Percentiles rank a stretch among this genome's conserved stretches.
phyloP scores from a whole-genome alignment of 2,797 vertebrate species.

The Muscicapa comitata region DNA sequence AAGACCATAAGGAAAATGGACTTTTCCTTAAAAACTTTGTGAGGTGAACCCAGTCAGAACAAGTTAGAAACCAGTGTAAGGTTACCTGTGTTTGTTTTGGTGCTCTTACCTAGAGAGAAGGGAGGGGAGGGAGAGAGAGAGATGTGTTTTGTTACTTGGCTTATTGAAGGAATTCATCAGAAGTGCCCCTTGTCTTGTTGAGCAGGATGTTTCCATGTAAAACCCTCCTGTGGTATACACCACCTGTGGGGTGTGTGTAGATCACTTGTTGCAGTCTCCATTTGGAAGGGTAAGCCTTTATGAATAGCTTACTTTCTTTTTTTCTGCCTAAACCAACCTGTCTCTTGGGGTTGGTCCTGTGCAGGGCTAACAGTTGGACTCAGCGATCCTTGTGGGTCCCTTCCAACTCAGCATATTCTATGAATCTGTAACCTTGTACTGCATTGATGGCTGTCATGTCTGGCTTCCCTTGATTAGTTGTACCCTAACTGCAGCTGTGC shows the following conservation, averaged over 20 bases:
- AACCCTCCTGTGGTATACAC: fast-evolving
- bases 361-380: neutral
- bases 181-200: neutral
- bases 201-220: neutral
- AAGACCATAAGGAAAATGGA: neutral
- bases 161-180: neutral
- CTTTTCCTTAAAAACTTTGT: neutral
- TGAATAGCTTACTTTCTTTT: neutral
- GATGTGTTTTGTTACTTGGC: neutral
- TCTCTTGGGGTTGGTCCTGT: neutral
- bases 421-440: neutral
- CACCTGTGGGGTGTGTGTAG: neutral
- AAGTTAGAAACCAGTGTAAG: neutral
- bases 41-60: neutral
- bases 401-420: neutral
- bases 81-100: neutral
- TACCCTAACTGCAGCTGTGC: neutral
- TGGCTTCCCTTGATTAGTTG: neutral
- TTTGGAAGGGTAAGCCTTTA: neutral
- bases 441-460: neutral
- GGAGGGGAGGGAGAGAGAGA: neutral
- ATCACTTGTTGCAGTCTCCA: fast-evolving
- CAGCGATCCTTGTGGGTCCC: neutral
- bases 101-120: neutral
- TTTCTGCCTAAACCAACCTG: neutral